Percentiles rank a stretch among this genome's conserved stretches.
Conservation (phyloP, 2,797 vertebrate genomes). For the Dendrocincla fuliginosa region DNA sequence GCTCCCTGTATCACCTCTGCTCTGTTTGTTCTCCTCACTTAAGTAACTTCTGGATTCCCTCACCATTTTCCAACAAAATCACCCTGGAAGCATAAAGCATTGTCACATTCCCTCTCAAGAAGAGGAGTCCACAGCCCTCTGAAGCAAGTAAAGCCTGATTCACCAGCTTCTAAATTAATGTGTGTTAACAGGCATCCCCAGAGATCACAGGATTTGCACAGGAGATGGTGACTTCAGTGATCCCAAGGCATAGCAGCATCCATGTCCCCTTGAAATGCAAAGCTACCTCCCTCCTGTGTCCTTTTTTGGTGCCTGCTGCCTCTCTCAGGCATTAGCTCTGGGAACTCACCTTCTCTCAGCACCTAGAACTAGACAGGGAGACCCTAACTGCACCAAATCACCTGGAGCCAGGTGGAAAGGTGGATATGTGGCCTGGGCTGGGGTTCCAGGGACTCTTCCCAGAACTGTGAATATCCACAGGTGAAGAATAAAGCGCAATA, state of each 20-base stretch:
- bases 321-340: not conserved
- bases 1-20: not conserved
- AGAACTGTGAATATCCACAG: not conserved
- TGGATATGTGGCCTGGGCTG: not conserved
- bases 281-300: not conserved
- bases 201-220: not conserved
- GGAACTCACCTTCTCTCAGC: not conserved
- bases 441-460: too few relatives aligned
- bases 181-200: fast-evolving
- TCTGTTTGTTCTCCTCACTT: not conserved
- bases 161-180: not conserved
- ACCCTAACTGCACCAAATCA: not conserved
- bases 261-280: not conserved
- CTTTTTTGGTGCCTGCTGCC: not conserved
- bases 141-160: not conserved
- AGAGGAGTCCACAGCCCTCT: not conserved
- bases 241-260: not conserved
- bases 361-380: not conserved
- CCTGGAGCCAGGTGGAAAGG: not conserved
- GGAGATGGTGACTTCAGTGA: not conserved
- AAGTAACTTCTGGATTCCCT: not conserved
- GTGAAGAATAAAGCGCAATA: not conserved
- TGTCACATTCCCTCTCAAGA: not conserved
- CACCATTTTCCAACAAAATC: not conserved
- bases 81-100: not conserved